Percentiles rank a stretch among this genome's conserved stretches.
These are phyloP conservation scores for Leucoraja ocellata DNA, from an alignment of 2,797 vertebrate genomes.

Conservation along the genomic window DNA sequence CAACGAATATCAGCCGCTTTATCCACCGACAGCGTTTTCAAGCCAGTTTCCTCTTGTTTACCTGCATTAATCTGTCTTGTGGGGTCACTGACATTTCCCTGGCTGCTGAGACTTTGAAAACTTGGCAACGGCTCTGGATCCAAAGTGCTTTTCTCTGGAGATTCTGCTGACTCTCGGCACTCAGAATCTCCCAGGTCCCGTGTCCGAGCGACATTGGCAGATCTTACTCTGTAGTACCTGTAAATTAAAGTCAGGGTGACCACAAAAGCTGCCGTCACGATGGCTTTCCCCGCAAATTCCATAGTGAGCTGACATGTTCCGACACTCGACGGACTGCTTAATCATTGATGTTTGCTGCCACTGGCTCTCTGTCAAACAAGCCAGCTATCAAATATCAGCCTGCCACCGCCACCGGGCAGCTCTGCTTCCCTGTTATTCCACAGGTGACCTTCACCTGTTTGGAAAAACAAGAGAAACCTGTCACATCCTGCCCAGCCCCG, in stretches of 20 bases:
- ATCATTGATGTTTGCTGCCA: constrained; percentile 47
- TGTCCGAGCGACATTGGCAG: background rate
- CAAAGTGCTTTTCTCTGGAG: background rate
- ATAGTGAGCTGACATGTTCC: constrained; percentile 68
- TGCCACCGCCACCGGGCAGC: background rate
- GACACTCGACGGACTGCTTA: constrained; percentile 41
- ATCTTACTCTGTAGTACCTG: constrained; percentile 70
- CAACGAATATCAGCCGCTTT: background rate
- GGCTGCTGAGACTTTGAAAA: background rate
- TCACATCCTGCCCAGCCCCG: background rate
- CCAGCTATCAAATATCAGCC: constrained; percentile 33
- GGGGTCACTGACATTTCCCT: too few relatives aligned
- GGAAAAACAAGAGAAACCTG: background rate
- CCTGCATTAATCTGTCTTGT: background rate
- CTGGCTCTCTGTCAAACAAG: background rate
- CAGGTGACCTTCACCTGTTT: constrained; percentile 56
- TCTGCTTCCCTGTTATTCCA: constrained; percentile 41
- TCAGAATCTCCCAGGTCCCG: background rate
- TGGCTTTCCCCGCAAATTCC: constrained; percentile 73
- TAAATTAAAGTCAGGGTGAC: constrained; percentile 72
- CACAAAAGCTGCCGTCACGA: constrained; percentile 67
- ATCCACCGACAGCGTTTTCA: background rate
- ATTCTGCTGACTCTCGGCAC: background rate
- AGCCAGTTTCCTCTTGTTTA: background rate
- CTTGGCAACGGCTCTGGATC: background rate